These are phyloP conservation scores for Caenorhabditis sp. DNA, from an alignment of 2,888 invertebrate genomes.

Conservation along the genomic window DNA sequence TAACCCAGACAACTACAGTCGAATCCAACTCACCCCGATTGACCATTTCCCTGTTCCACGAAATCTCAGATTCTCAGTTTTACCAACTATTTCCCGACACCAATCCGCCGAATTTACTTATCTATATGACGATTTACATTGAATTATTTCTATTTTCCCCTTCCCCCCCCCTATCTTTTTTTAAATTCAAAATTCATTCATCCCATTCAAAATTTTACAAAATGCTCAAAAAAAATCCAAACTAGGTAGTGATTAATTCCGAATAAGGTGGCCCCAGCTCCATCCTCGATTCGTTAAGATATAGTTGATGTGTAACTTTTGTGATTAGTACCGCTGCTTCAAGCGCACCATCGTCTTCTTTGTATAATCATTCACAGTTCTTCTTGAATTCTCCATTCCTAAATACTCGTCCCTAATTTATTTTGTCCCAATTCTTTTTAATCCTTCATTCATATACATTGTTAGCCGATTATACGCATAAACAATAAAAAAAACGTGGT, in stretches of 20 bases:
- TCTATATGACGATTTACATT: slow-evolving; percentile 14
- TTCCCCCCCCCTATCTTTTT: too few species aligned
- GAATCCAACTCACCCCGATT: background rate
- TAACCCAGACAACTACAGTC: background rate
- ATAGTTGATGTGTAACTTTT: slow-evolving; percentile 20
- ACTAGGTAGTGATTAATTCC: slow-evolving; percentile 13
- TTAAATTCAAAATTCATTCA: background rate
- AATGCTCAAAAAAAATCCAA: slow-evolving; percentile 1
- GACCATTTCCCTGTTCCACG: slow-evolving; percentile 14
- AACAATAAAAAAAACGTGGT: slow-evolving; percentile 12
- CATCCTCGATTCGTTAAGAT: background rate
- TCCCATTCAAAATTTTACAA: background rate
- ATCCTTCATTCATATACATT: slow-evolving; percentile 4
- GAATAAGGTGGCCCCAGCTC: background rate
- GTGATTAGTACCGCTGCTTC: slow-evolving; percentile 20
- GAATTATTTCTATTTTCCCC: too few species aligned
- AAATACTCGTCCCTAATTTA: slow-evolving; percentile 2
- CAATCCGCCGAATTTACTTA: background rate
- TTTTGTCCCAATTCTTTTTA: background rate
- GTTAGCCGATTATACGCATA: slow-evolving; percentile 11
- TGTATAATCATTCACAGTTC: too few species aligned
- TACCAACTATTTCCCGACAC: slow-evolving; percentile 2
- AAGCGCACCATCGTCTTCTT: background rate
- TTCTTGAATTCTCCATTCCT: background rate
- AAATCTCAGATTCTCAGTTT: slow-evolving; percentile 51